A percentile compares a stretch with the other conserved stretches of the same genome.
Conservation (phyloP, 2,113 vertebrate species). For the Pica pica region DNA sequence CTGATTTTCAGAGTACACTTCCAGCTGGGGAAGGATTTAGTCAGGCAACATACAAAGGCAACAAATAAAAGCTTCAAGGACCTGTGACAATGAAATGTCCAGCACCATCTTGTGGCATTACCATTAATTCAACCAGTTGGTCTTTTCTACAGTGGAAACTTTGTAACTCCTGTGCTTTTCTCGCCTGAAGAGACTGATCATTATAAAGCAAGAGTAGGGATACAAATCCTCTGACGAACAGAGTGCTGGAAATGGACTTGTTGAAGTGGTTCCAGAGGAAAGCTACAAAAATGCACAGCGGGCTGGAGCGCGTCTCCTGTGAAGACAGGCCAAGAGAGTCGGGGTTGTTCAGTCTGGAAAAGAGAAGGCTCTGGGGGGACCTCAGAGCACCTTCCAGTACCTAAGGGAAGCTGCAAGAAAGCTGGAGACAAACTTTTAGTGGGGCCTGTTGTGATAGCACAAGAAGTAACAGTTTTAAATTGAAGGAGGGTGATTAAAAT, state of each 20-base stretch:
- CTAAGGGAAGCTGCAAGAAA: background rate
- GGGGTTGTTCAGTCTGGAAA: background rate
- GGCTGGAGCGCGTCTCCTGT: background rate
- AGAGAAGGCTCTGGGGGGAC: background rate
- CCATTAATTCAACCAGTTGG: background rate
- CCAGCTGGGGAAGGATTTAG: background rate
- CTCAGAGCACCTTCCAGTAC: background rate
- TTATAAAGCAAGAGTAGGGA: background rate
- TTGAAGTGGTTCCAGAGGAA: background rate
- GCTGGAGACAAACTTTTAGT: background rate
- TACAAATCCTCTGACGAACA: background rate
- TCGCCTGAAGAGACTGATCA: background rate
- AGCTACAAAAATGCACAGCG: background rate
- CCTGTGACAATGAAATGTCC: background rate
- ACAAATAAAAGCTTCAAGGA: background rate
- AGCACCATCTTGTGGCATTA: conserved; percentile 48
- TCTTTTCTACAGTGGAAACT: background rate
- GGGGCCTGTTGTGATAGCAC: background rate
- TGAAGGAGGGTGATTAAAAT: background rate
- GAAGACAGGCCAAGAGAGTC: background rate
- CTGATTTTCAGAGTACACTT: background rate
- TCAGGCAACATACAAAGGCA: background rate
- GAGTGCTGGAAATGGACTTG: background rate
- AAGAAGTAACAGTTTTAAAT: background rate
- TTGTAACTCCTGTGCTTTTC: background rate